A percentile compares a stretch with the other conserved stretches of the same genome.
These are phyloP conservation scores for Pelodiscus sinensis DNA, from an alignment of 2,113 vertebrate genomes.

Conservation along the genomic window DNA sequence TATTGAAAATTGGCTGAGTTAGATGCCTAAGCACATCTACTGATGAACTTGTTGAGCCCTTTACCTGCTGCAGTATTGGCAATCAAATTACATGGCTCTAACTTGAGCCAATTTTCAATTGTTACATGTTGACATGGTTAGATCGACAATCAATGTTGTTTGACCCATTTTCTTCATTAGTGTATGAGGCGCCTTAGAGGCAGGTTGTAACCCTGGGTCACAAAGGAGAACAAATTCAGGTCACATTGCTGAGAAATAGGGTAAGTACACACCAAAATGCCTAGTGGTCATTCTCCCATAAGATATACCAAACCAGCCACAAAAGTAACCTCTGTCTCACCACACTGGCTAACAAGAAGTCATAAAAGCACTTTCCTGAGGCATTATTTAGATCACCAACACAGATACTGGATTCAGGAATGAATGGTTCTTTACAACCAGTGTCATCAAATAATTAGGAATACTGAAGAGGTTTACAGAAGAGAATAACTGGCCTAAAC, in stretches of 20 bases:
- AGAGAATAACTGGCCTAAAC: background rate
- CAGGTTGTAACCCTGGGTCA: background rate
- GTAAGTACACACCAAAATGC: too few relatives aligned
- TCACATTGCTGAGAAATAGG: too few relatives aligned
- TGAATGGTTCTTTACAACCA: too few relatives aligned
- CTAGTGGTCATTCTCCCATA: too few relatives aligned
- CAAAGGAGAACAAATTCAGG: too few relatives aligned
- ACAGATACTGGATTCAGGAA: too few relatives aligned
- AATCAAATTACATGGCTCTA: conserved; percentile 52
- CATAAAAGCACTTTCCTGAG: too few relatives aligned
- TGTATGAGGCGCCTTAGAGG: background rate
- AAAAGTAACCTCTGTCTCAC: too few relatives aligned
- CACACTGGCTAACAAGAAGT: too few relatives aligned
- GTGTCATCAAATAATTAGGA: background rate
- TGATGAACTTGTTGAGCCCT: conserved; percentile 62
- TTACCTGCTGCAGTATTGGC: conserved; percentile 57
- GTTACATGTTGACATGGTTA: conserved; percentile 53
- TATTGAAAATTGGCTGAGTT: conserved; percentile 50
- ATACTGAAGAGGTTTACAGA: background rate
- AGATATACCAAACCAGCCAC: too few relatives aligned
- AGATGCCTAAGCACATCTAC: conserved; percentile 45
- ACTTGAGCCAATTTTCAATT: conserved; percentile 39
- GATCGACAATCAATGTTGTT: background rate
- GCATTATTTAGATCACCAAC: too few relatives aligned
- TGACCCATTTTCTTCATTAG: conserved; percentile 67